Conservation (phyloP, 2,113 vertebrate species). For the Corythornis vintsioides region DNA sequence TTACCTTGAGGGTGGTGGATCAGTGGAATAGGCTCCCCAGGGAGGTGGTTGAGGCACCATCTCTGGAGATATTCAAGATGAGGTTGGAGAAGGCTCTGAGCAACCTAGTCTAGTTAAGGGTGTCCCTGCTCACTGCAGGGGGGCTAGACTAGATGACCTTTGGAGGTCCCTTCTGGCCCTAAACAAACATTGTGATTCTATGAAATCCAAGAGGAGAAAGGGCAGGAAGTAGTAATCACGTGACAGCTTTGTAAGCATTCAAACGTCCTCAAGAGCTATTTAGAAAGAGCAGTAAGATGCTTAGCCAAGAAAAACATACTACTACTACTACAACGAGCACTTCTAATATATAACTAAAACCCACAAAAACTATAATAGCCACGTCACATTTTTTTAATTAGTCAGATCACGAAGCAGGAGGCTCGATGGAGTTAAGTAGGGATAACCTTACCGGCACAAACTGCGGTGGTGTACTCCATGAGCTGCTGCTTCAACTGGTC, state of each 20-base stretch:
- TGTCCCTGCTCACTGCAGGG: too few relatives aligned
- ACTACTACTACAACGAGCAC: fast-evolving
- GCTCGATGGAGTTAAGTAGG: fast-evolving
- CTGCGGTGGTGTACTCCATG: not conserved
- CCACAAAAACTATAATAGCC: not conserved
- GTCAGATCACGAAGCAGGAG: fast-evolving
- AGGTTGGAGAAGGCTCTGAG: too few relatives aligned
- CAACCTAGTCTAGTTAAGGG: too few relatives aligned
- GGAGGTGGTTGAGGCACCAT: too few relatives aligned
- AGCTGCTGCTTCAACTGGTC: slow-evolving; percentile 65
- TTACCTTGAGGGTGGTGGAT: too few relatives aligned
- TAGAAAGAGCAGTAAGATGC: fast-evolving
- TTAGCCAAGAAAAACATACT: not conserved
- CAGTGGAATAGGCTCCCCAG: too few relatives aligned
- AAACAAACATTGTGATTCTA: too few relatives aligned
- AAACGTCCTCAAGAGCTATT: fast-evolving
- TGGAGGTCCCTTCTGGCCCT: too few relatives aligned
- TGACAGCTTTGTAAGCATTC: too few relatives aligned
- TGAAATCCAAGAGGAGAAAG: not conserved
- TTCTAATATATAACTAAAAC: not conserved
- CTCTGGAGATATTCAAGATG: too few relatives aligned
- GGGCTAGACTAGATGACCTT: too few relatives aligned
- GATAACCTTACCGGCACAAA: slow-evolving; percentile 8
- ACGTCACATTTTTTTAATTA: fast-evolving
- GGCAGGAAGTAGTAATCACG: fast-evolving